phyloP scores from a whole-genome alignment of 2,888 invertebrate genomes.

The Oxytorus armatus region DNA sequence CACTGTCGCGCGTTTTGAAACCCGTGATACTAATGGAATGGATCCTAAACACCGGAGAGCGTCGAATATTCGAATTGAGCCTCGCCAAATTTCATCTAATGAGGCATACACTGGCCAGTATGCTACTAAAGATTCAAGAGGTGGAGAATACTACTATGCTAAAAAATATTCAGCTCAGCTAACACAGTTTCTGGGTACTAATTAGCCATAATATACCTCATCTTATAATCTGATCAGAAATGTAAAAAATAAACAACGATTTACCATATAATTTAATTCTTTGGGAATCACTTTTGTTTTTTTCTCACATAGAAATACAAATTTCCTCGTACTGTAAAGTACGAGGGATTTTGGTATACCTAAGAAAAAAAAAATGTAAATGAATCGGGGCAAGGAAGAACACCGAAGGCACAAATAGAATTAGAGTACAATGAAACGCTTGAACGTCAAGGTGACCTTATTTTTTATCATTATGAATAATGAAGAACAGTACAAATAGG shows the following conservation, averaged over 20 bases:
- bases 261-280: too few relatives aligned
- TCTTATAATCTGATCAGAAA: background rate
- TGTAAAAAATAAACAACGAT: background rate
- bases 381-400: too few relatives aligned
- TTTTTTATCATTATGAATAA: constrained; percentile 60
- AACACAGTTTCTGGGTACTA: background rate
- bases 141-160: constrained; percentile 84
- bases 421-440: background rate
- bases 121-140: constrained; percentile 85
- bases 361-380: background rate
- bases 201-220: background rate
- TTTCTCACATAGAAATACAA: too few relatives aligned
- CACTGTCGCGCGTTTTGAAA: constrained; percentile 83
- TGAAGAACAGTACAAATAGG: constrained; percentile 57
- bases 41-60: constrained; percentile 84
- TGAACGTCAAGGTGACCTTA: constrained; percentile 45
- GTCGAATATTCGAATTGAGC: constrained; percentile 85
- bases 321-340: too few relatives aligned
- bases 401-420: background rate
- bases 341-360: too few relatives aligned
- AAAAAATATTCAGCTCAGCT: constrained; percentile 78
- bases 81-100: constrained; percentile 85
- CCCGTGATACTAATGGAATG: constrained; percentile 86
- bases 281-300: too few relatives aligned
- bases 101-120: constrained; percentile 85